Conservation (phyloP, 2,888 invertebrate genomes). For the Rhagonycha lutea region DNA sequence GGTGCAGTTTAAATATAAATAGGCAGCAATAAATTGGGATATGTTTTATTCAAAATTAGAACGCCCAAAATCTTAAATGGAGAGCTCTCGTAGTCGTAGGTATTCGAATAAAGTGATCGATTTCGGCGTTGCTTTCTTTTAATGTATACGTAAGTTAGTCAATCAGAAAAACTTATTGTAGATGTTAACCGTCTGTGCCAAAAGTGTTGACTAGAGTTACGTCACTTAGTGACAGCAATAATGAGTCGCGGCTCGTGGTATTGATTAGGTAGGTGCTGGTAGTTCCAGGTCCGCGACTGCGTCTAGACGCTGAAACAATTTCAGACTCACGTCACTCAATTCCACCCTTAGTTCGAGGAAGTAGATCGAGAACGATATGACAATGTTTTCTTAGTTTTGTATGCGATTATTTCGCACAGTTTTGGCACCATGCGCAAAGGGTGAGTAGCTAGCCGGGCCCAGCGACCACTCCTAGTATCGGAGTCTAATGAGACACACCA, state of each 20-base stretch:
- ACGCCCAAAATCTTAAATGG: conserved; percentile 14
- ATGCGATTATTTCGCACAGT: conserved; percentile 52
- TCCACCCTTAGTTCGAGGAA: conserved; percentile 55
- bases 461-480: conserved; percentile 55
- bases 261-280: conserved; percentile 54
- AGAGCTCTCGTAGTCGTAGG: conserved; percentile 7
- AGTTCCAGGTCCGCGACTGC: conserved; percentile 58
- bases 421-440: conserved; percentile 51
- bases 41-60: conserved; percentile 12
- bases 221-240: conserved; percentile 48
- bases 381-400: conserved; percentile 35
- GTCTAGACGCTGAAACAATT: conserved; percentile 38
- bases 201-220: conserved; percentile 50
- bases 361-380: conserved; percentile 36
- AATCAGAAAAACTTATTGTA: conserved; percentile 39
- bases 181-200: conserved; percentile 45
- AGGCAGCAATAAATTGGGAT: background rate
- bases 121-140: conserved; percentile 34
- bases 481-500: conserved; percentile 52
- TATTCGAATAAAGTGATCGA: conserved; percentile 17
- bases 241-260: conserved; percentile 47
- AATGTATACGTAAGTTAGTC: conserved; percentile 37
- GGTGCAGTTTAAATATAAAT: conserved; percentile 3
- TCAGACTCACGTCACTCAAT: conserved; percentile 45
- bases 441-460: conserved; percentile 48